phyloP scores from a whole-genome alignment of 2,888 invertebrate genomes.

The Drosophila longiperda region DNA sequence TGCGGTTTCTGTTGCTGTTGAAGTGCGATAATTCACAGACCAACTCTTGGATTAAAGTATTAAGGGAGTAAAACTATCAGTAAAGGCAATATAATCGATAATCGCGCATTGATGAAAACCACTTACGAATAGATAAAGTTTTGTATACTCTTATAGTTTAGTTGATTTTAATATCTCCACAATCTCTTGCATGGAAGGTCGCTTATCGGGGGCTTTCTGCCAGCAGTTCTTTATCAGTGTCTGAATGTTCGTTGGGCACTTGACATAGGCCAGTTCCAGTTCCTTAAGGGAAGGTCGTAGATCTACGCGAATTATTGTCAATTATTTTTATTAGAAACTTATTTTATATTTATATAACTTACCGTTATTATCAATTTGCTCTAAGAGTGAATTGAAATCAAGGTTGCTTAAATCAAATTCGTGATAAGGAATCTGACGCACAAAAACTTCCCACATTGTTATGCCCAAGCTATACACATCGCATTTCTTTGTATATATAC shows the following conservation, averaged over 20 bases:
- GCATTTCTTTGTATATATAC: not conserved
- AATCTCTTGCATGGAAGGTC: not conserved
- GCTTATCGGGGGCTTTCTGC: rapidly evolving
- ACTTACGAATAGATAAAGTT: not conserved
- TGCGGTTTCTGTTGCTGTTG: constrained; percentile 47
- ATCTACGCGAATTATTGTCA: not conserved
- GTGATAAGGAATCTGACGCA: not conserved
- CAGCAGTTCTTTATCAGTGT: not conserved
- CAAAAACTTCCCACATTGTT: not conserved
- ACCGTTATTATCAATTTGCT: rapidly evolving
- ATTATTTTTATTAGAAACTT: not conserved
- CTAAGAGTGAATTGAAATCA: rapidly evolving
- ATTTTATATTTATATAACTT: not conserved
- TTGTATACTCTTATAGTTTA: no score
- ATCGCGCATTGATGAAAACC: not conserved
- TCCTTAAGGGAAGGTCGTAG: not conserved
- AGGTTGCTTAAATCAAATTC: rapidly evolving
- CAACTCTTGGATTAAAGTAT: not conserved
- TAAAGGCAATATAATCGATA: not conserved
- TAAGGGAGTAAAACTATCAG: not conserved
- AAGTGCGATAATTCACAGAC: constrained; percentile 74
- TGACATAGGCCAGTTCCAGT: not conserved
- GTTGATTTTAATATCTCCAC: not conserved
- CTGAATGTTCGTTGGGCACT: not conserved
- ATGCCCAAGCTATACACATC: not conserved